These are phyloP conservation scores for Rhopalosiphum maidis DNA, from an alignment of 1,140 invertebrate genomes.

Conservation along the genomic window DNA sequence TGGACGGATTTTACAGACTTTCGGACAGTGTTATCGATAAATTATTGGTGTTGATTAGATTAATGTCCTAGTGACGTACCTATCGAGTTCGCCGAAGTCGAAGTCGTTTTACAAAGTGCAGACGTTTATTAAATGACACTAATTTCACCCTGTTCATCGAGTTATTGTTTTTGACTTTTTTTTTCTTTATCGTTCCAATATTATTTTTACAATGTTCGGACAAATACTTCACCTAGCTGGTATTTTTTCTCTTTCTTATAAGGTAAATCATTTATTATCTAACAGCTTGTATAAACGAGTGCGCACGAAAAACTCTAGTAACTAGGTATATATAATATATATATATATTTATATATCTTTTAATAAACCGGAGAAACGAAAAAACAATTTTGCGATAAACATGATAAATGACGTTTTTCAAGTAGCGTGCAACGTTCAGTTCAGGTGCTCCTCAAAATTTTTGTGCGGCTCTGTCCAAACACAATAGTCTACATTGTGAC, in stretches of 20 bases:
- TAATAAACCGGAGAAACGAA: constrained; percentile 11
- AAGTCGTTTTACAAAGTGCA: not conserved
- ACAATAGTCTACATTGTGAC: constrained; percentile 7
- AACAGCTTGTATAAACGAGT: not conserved
- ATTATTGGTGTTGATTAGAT: not conserved
- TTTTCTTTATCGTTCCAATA: not conserved
- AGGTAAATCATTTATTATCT: constrained; percentile 11
- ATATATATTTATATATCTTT: not conserved
- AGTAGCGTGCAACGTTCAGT: constrained; percentile 10
- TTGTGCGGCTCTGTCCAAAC: not conserved
- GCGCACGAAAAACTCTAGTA: not conserved
- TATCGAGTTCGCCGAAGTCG: not conserved
- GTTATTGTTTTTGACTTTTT: constrained; percentile 2
- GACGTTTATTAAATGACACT: not conserved
- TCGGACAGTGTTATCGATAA: not conserved
- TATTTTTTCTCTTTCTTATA: not conserved
- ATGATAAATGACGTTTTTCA: constrained; percentile 44
- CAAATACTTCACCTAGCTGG: not conserved
- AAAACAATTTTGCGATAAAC: constrained; percentile 19
- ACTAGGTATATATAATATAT: not conserved
- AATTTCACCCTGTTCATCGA: not conserved
- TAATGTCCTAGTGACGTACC: not conserved
- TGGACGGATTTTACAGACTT: not conserved
- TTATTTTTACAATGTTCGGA: not conserved
- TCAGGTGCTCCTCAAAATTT: constrained; percentile 15